Evolutionary conservation across 2,113 vertebrate genomes (phyloP), one percentile per base, ranked within the genome.

Genomic region (Morone chrysops): DNA sequence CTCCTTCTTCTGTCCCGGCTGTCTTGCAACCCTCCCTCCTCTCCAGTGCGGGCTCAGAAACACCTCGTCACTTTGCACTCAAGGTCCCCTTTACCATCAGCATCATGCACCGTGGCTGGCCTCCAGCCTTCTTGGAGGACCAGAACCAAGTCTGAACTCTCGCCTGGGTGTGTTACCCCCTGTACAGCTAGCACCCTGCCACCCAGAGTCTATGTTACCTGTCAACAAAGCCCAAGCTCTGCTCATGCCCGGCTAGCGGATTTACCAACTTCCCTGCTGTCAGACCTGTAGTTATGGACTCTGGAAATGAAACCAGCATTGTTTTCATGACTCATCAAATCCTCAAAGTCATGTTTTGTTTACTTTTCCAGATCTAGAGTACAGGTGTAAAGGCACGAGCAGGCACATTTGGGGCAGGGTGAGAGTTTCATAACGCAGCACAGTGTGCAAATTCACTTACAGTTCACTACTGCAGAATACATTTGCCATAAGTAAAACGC

Each of bases 11-110:
- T 69, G 83, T 48, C 91, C 91, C 0, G 82, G 90, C 71, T 96
- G 95, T 82, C 88, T 92, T 36, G 89, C 90, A n/a, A 50, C 92
- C 14, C 90, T 81, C 43, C 93, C 87, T 66, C 91, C 86, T 72
- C 71, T 61, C 0, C 78, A 92, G 31, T 97, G 96, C 31, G 78
- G 88, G 25, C 89, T 90, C 36, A 85, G 20, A n/a, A 99, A 99
- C 89, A 81, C 1, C 0, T 51, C 78, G 1, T n/a, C 88, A 1
- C 9, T 70, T 5, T 2, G 31, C n/a, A 4, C 75, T 67, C 67
- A 66, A 0, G 41, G 66, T 4, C 36, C 53, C 36, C 22, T 61
- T 5, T 20, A 72, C 78, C 75, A 41, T 14, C 81, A 40, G 25
- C 75, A 31, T 25, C 22, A 65, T 0, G 48, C 70, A 0, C 68